Conservation (phyloP, 2,113 vertebrate species). For the Spea bombifrons region DNA sequence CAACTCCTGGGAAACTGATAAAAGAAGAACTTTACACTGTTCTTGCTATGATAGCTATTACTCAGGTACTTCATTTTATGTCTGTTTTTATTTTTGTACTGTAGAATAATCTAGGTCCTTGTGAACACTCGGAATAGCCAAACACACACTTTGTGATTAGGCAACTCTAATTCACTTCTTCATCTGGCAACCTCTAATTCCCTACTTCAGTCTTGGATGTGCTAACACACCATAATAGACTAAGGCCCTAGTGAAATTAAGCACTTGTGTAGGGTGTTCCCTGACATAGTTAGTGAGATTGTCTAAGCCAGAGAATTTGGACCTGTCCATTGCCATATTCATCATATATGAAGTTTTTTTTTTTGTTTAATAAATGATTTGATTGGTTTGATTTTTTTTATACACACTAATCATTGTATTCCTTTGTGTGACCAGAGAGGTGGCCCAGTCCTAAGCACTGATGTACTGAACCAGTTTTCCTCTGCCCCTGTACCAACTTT, state of each 20-base stretch:
- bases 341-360: neutral
- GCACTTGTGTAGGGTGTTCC: too few species aligned
- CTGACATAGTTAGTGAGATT: too few species aligned
- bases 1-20: slow-evolving; percentile 92
- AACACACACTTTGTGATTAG: too few species aligned
- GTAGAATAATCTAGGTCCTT: neutral
- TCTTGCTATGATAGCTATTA: slow-evolving; percentile 87
- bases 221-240: too few species aligned
- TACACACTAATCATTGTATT: slow-evolving; percentile 27
- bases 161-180: too few species aligned
- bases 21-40: slow-evolving; percentile 95
- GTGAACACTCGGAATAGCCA: too few species aligned
- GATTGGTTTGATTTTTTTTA: too few species aligned
- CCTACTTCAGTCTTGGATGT: too few species aligned
- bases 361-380: neutral
- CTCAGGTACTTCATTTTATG: slow-evolving; percentile 77
- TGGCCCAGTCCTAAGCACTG: slow-evolving; percentile 83
- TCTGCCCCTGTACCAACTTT: slow-evolving; percentile 88
- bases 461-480: slow-evolving; percentile 87
- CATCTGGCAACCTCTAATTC: too few species aligned
- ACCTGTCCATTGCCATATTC: too few species aligned
- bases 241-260: too few species aligned
- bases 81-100: neutral
- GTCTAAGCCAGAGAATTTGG: too few species aligned
- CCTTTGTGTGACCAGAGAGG: slow-evolving; percentile 73